A percentile compares a stretch with the other conserved stretches of the same genome.
Evolutionary conservation across 1,140 invertebrate genomes (phyloP).

Genomic region (Aphelenchoides avenae): DNA sequence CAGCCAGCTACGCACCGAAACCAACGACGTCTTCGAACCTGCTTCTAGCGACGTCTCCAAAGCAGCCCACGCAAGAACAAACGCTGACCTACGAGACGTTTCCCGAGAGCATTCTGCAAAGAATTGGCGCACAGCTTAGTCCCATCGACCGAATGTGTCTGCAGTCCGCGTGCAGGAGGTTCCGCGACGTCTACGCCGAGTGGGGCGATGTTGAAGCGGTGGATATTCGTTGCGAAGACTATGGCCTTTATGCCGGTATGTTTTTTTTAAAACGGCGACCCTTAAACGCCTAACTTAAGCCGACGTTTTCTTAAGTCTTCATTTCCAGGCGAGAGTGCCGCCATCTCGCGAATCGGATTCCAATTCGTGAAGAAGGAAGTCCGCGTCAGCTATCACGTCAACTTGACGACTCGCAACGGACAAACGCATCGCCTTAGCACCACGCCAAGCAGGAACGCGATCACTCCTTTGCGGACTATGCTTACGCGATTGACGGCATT

Average conservation of each 20-base stretch:
- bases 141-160: slow-evolving; percentile 19
- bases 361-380: background rate
- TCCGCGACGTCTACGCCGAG: background rate
- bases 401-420: slow-evolving; percentile 13
- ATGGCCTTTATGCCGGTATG: slow-evolving; percentile 4
- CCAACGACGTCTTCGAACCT: too few relatives aligned
- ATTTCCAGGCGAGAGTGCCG: slow-evolving; percentile 4
- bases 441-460: slow-evolving; percentile 1
- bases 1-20: too few relatives aligned
- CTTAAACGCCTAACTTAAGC: background rate
- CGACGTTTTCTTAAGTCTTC: background rate
- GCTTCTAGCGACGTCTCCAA: too few relatives aligned
- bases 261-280: background rate
- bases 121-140: background rate
- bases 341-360: background rate
- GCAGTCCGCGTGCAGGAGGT: slow-evolving; percentile 4
- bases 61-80: too few relatives aligned
- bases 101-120: slow-evolving; percentile 4
- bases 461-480: background rate
- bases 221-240: slow-evolving; percentile 7
- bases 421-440: slow-evolving; percentile 24
- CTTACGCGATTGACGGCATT: slow-evolving; percentile 5
- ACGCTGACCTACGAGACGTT: too few relatives aligned
- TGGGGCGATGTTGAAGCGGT: slow-evolving; percentile 4
- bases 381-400: slow-evolving; percentile 12